Evolutionary conservation across 2,113 vertebrate genomes (phyloP).

Genomic region (Gila orcuttii): DNA sequence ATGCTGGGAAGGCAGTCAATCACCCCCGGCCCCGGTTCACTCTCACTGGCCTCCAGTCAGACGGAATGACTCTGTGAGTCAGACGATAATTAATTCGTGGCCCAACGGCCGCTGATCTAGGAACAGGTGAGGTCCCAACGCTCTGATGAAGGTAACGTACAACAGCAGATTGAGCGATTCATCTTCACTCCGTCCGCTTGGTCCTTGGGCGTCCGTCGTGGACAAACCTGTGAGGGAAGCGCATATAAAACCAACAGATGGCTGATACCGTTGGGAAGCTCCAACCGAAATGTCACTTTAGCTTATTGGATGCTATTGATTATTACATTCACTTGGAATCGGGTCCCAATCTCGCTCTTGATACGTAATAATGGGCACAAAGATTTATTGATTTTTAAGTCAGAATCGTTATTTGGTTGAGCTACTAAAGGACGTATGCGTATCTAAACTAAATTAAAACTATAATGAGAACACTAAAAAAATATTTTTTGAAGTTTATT

Average conservation of each 20-base stretch:
- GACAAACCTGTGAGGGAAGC: background rate
- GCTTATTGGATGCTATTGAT: slow-evolving; percentile 3
- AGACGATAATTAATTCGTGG: slow-evolving; percentile 34
- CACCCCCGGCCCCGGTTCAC: background rate
- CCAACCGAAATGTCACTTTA: background rate
- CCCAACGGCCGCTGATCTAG: slow-evolving; percentile 20
- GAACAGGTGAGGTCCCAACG: slow-evolving; percentile 16
- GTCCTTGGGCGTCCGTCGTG: background rate
- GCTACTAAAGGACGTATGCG: background rate
- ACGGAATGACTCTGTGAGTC: slow-evolving; percentile 19
- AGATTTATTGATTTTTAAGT: background rate
- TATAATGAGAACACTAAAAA: background rate
- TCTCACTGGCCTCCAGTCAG: slow-evolving; percentile 10
- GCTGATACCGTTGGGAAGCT: background rate
- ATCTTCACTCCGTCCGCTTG: slow-evolving; percentile 13
- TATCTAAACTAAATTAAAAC: background rate
- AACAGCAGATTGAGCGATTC: slow-evolving; percentile 21
- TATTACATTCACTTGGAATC: slow-evolving; percentile 7
- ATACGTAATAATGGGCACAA: background rate
- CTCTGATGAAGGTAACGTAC: slow-evolving; percentile 23
- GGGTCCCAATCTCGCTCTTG: background rate
- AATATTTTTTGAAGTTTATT: too few relatives aligned
- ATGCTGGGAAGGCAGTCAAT: slow-evolving; percentile 50
- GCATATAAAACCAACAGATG: slow-evolving; percentile 6
- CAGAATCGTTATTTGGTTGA: background rate